Conservation (phyloP, 2,113 vertebrate species). For the Rhinopithecus roxellana region DNA sequence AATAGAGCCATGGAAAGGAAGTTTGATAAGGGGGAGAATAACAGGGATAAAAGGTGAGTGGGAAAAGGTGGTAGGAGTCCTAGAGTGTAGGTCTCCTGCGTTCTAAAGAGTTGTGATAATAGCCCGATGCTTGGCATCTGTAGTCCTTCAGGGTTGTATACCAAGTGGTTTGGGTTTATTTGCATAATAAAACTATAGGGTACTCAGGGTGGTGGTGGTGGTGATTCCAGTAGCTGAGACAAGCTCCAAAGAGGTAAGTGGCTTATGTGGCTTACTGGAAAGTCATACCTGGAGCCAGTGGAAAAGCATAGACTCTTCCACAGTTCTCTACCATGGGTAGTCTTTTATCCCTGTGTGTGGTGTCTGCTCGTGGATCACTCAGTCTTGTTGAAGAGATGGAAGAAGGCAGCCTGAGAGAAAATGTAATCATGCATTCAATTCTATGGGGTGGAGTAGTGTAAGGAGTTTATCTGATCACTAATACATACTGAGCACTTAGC, state of each 20-base stretch:
- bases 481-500: background rate
- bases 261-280: background rate
- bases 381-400: background rate
- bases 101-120: background rate
- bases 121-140: background rate
- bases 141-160: background rate
- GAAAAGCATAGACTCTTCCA: background rate
- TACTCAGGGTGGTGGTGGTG: background rate
- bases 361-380: background rate
- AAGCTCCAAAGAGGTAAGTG: background rate
- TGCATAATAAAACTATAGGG: background rate
- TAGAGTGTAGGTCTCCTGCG: background rate
- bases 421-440: background rate
- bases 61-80: background rate
- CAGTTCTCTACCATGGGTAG: background rate
- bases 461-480: background rate
- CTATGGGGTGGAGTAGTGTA: background rate
- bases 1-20: background rate
- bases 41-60: background rate
- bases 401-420: background rate
- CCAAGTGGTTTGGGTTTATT: background rate
- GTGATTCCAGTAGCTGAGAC: background rate
- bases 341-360: background rate
- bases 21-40: background rate
- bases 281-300: background rate